These are phyloP conservation scores for Cheilosia pagana DNA, from an alignment of 2,888 invertebrate genomes.

Conservation along the genomic window DNA sequence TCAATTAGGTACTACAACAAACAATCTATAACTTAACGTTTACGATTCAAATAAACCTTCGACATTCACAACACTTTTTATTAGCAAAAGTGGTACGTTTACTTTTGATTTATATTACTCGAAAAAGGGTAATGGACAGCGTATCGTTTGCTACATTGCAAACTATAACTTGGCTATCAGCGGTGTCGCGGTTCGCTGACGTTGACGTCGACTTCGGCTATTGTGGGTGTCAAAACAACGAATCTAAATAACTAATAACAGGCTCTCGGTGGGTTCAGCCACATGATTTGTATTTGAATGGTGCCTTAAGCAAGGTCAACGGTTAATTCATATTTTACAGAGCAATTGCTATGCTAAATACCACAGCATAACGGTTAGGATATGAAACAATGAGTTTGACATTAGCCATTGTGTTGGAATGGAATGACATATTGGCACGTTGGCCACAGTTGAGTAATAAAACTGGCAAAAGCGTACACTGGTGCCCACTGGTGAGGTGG, in stretches of 20 bases:
- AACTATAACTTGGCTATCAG: conserved; percentile 13
- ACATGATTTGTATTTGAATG: conserved; percentile 49
- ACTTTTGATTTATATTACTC: conserved; percentile 34
- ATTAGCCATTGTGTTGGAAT: conserved; percentile 60
- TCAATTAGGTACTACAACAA: too few species aligned
- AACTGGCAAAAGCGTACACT: conserved; percentile 32
- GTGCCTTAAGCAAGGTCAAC: conserved; percentile 67
- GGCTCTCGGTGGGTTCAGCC: conserved; percentile 31
- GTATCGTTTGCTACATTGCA: conserved; percentile 23
- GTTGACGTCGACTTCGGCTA: conserved; percentile 41
- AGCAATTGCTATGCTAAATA: conserved; percentile 50
- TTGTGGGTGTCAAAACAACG: conserved; percentile 71
- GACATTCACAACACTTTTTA: neutral
- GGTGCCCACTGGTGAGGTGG: conserved; percentile 33
- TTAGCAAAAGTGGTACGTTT: conserved; percentile 17
- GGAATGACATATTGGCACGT: conserved; percentile 65
- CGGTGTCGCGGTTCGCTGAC: conserved; percentile 65
- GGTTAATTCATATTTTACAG: conserved; percentile 66
- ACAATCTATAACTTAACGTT: too few species aligned
- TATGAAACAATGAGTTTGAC: conserved; percentile 65
- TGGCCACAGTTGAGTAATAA: conserved; percentile 46
- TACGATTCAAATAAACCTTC: neutral
- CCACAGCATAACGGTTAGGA: conserved; percentile 47
- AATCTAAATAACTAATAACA: conserved; percentile 64
- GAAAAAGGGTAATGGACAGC: conserved; percentile 11